These are phyloP conservation scores for Luscinia megarhynchos DNA, from an alignment of 2,797 vertebrate genomes.

Conservation along the genomic window DNA sequence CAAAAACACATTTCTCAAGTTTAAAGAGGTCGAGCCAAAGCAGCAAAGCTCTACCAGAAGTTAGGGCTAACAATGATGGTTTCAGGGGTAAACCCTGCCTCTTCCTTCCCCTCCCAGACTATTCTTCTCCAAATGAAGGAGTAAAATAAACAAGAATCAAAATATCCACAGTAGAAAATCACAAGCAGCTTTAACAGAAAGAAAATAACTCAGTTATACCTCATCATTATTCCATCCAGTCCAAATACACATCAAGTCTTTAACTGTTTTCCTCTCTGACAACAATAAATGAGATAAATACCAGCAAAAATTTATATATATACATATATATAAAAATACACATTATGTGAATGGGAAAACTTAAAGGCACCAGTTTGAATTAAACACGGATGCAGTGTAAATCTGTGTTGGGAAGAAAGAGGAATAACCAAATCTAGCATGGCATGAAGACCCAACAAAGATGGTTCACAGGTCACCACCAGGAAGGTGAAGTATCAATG, in stretches of 20 bases:
- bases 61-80: neutral
- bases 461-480: fast-evolving
- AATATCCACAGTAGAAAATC: neutral
- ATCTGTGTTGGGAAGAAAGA: neutral
- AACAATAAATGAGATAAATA: neutral
- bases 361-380: neutral
- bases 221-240: neutral
- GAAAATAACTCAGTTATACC: neutral
- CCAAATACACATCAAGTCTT: neutral
- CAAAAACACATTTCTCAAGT: neutral
- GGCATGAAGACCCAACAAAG: neutral
- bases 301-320: neutral
- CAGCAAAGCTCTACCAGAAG: neutral
- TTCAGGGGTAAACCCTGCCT: constrained; percentile 10
- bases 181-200: neutral
- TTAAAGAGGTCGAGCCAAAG: neutral
- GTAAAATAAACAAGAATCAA: constrained; percentile 21
- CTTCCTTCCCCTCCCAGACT: constrained; percentile 41
- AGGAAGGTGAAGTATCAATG: neutral
- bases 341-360: neutral
- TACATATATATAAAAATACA: neutral
- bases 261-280: neutral
- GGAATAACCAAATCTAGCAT: neutral
- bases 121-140: neutral
- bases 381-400: neutral